phyloP scores from a whole-genome alignment of 2,888 invertebrate genomes.

The Gari tellinella region DNA sequence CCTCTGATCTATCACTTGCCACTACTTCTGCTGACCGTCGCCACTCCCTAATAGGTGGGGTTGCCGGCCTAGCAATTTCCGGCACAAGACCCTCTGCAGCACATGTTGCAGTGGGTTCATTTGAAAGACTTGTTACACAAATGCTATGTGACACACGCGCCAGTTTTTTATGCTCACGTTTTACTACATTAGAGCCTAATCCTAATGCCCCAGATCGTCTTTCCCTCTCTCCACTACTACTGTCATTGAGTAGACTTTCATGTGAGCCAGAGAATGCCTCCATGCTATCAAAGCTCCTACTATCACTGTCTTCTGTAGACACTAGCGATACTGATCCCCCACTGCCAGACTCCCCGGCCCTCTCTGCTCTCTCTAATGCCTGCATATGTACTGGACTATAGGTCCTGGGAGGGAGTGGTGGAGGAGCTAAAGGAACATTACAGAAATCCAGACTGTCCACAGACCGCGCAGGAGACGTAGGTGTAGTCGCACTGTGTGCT shows the following conservation, averaged over 20 bases:
- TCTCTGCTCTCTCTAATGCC: slow-evolving; percentile 30
- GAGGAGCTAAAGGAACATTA: slow-evolving; percentile 62
- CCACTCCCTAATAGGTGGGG: slow-evolving; percentile 45
- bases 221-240: slow-evolving; percentile 42
- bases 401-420: slow-evolving; percentile 79
- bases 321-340: slow-evolving; percentile 51
- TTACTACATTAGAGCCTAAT: slow-evolving; percentile 45
- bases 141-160: slow-evolving; percentile 48
- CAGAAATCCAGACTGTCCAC: slow-evolving; percentile 50
- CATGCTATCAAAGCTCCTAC: slow-evolving; percentile 76
- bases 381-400: slow-evolving; percentile 76
- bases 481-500: slow-evolving; percentile 40
- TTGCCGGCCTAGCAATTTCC: slow-evolving; percentile 36
- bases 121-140: slow-evolving; percentile 53
- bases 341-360: slow-evolving; percentile 57
- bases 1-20: slow-evolving; percentile 12
- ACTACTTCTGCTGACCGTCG: slow-evolving; percentile 47
- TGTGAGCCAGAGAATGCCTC: slow-evolving; percentile 78
- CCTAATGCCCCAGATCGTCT: slow-evolving; percentile 34
- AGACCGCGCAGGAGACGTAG: slow-evolving; percentile 46
- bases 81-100: slow-evolving; percentile 11
- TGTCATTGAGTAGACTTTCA: slow-evolving; percentile 66
- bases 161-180: slow-evolving; percentile 58
- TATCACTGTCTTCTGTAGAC: slow-evolving; percentile 65
- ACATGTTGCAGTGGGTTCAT: slow-evolving; percentile 14